Percentiles rank a stretch among this genome's conserved stretches.
Evolutionary conservation across 2,113 vertebrate species (phyloP).

Genomic region (Accipiter cooperii): DNA sequence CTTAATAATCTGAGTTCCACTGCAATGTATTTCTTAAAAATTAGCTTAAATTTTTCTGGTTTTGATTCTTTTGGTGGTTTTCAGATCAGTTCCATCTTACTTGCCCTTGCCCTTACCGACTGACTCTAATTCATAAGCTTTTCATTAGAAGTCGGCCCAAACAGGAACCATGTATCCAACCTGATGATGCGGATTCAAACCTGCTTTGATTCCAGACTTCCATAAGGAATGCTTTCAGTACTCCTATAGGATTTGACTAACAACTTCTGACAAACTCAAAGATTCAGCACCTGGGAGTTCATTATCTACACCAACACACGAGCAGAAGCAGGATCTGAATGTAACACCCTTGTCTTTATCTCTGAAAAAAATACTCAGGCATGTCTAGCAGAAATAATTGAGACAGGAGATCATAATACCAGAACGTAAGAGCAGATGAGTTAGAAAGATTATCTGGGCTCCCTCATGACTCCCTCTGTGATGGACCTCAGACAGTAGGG

Average conservation of each 20-base stretch:
- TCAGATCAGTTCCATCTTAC: background rate
- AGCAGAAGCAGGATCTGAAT: conserved; percentile 1
- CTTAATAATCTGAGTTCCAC: background rate
- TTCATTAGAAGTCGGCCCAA: background rate
- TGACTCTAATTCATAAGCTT: background rate
- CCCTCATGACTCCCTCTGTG: conserved; percentile 22
- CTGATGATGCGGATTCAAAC: conserved; percentile 52
- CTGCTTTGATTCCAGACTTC: conserved; percentile 51
- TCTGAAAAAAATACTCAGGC: conserved; percentile 42
- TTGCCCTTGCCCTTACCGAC: background rate
- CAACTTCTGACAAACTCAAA: conserved; percentile 55
- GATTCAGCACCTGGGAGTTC: conserved; percentile 61
- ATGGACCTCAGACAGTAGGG: conserved; percentile 29
- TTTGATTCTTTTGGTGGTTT: background rate
- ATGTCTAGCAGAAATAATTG: conserved; percentile 63
- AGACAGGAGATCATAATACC: conserved; percentile 51
- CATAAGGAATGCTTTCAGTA: conserved; percentile 41
- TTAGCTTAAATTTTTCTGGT: background rate
- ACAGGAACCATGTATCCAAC: background rate
- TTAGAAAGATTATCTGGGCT: conserved; percentile 34
- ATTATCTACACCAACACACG: conserved; percentile 29
- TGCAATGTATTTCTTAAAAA: background rate
- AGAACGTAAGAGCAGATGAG: background rate
- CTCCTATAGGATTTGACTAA: conserved; percentile 55
- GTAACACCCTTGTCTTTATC: conserved; percentile 54